Base-by-base conservation (phyloP, 2,113 vertebrate species). In the Coreoperca whiteheadi region DNA sequence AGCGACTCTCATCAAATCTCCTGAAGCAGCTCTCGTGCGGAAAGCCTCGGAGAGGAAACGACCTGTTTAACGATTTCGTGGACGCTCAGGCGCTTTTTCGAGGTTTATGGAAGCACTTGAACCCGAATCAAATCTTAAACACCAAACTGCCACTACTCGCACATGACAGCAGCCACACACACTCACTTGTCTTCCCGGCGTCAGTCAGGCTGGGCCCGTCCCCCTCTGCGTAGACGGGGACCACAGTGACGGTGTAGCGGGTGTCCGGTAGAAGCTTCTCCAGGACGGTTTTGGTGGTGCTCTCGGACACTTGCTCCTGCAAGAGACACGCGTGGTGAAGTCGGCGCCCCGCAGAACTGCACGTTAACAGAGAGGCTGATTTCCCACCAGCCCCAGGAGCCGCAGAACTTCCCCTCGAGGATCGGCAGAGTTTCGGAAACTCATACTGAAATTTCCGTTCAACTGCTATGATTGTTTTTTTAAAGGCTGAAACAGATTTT, bases 141-240 rank as follows among this genome's bases (percentile, higher is more conserved):
- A 39, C 28, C 18, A 14, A 4, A 37, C 32, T 9, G 14, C 8
- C 32, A 20, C 7, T 0, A 37, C n/a, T n/a, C n/a, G 57, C 46
- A 4, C 5, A 0, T 2, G 60, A 6, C 10, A 15, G 6, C 11
- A 4, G 30, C 8, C n/a, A 10, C 15, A 6, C 32, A n/a, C 32
- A 96, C 98, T 97, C 91, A 99, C 98, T 94, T 5, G 98, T 99
- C 82, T 90, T 98, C 77, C 95, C 98, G 15, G 68, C 94, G 71
- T 97, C 97, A 14, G 96, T 93, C 16, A 95, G 95, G 28, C 96
- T 96, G 1, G 97, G 97, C 1, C 98, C 98, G 54, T 99, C 97
- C 1, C 98, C 97, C 77, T 99, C 98, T 0, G 96, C 90, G 53
- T 98, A 99, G 63, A 97, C 95, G 0, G 98, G 98, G 66, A 99